Evolutionary conservation across 2,113 vertebrate species (phyloP).

Genomic region (Halichoerus grypus): DNA sequence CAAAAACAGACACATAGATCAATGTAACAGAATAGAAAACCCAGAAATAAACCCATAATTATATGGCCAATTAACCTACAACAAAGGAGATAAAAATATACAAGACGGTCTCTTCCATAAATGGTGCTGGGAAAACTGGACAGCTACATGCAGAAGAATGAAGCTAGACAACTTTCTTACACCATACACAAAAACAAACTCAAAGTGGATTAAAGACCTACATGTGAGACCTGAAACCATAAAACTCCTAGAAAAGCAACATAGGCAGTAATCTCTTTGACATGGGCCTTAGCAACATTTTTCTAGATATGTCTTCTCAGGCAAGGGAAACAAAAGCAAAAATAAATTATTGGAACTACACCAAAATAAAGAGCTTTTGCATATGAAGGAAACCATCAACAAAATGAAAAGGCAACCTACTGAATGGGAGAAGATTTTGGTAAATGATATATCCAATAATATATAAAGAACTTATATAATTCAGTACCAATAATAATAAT

Average conservation of each 20-base stretch:
- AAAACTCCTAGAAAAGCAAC: background rate
- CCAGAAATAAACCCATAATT: background rate
- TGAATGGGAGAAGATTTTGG: background rate
- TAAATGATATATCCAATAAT: background rate
- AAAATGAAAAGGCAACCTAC: background rate
- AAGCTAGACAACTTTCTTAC: background rate
- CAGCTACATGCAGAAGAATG: background rate
- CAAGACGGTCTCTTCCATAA: background rate
- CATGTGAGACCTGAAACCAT: background rate
- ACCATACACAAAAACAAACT: background rate
- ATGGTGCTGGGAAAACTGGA: background rate
- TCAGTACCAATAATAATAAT: background rate
- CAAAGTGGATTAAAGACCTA: background rate
- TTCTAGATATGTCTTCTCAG: background rate
- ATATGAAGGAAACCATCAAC: background rate
- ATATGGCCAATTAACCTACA: background rate
- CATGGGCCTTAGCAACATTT: background rate
- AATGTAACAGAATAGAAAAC: background rate
- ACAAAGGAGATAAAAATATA: background rate
- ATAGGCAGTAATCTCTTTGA: background rate
- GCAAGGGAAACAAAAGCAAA: background rate
- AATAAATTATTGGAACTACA: background rate
- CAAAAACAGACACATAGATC: background rate
- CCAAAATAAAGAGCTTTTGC: background rate
- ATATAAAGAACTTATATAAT: background rate